These are phyloP conservation scores for Leptinotarsa lineolata DNA, from an alignment of 1,140 invertebrate species.

Conservation along the genomic window DNA sequence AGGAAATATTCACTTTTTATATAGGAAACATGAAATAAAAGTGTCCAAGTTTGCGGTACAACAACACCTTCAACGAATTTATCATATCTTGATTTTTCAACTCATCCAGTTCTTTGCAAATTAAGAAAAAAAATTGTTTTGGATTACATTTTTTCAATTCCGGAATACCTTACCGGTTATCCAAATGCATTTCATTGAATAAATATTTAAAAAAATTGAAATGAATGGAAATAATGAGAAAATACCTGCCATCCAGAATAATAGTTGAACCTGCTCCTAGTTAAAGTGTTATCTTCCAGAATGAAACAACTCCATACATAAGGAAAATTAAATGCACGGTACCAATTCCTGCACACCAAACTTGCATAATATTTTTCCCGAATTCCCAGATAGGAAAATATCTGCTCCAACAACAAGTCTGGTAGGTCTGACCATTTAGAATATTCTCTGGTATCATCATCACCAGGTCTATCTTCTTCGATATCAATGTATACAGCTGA, in stretches of 20 bases:
- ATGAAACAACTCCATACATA: slow-evolving; percentile 75
- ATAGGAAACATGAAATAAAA: too few relatives aligned
- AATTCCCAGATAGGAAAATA: slow-evolving; percentile 73
- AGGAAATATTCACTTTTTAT: too few relatives aligned
- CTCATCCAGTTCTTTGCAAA: too few relatives aligned
- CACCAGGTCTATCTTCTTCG: slow-evolving; percentile 58
- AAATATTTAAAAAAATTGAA: too few relatives aligned
- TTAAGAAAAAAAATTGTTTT: too few relatives aligned
- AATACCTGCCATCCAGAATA: slow-evolving; percentile 79
- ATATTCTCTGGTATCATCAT: slow-evolving; percentile 56
- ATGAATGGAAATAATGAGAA: too few relatives aligned
- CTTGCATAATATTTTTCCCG: slow-evolving; percentile 76
- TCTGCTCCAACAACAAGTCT: slow-evolving; percentile 76
- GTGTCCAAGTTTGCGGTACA: too few relatives aligned
- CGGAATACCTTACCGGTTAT: too few relatives aligned
- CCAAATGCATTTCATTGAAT: too few relatives aligned
- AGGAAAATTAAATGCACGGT: slow-evolving; percentile 74
- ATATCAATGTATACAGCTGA: slow-evolving; percentile 66
- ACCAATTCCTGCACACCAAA: slow-evolving; percentile 72
- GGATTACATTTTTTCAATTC: too few relatives aligned
- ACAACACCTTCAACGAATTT: too few relatives aligned
- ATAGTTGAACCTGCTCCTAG: slow-evolving; percentile 77
- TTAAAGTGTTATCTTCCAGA: slow-evolving; percentile 74
- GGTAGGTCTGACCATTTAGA: slow-evolving; percentile 73
- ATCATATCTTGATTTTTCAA: too few relatives aligned